Evolutionary conservation across 2,797 vertebrate genomes (phyloP).

Genomic region (Phalloptychus januarius): DNA sequence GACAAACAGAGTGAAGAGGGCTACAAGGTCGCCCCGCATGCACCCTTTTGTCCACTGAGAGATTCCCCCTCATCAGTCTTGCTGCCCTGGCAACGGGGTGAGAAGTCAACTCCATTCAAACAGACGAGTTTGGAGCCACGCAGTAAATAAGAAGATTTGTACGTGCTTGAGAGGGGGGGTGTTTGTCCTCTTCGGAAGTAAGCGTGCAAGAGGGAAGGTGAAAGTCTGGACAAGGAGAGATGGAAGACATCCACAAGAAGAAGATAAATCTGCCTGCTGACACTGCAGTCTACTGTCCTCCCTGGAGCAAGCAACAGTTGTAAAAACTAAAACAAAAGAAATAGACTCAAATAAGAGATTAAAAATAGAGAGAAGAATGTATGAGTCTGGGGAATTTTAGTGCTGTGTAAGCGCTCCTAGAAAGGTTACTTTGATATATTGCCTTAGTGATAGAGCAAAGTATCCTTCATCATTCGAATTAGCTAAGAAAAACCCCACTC

Average conservation of each 20-base stretch:
- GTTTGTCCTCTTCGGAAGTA: slow-evolving; percentile 46
- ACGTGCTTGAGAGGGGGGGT: slow-evolving; percentile 25
- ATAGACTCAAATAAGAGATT: slow-evolving; percentile 35
- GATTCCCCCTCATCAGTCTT: slow-evolving; percentile 61
- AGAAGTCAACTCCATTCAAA: slow-evolving; percentile 73
- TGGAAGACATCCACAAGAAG: slow-evolving; percentile 31
- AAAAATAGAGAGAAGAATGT: slow-evolving; percentile 53
- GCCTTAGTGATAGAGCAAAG: slow-evolving; percentile 48
- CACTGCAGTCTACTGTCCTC: slow-evolving; percentile 33
- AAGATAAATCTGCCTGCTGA: slow-evolving; percentile 58
- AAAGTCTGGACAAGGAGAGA: slow-evolving; percentile 49
- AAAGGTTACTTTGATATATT: slow-evolving; percentile 56
- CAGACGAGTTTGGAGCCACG: slow-evolving; percentile 42
- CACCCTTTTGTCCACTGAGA: slow-evolving; percentile 66
- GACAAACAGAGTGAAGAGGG: slow-evolving; percentile 78
- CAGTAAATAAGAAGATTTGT: slow-evolving; percentile 35
- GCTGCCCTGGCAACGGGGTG: slow-evolving; percentile 71
- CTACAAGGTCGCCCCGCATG: slow-evolving; percentile 67
- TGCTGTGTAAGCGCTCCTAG: slow-evolving; percentile 56
- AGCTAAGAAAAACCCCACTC: slow-evolving; percentile 44
- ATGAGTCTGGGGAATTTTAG: slow-evolving; percentile 44
- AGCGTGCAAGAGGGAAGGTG: slow-evolving; percentile 36
- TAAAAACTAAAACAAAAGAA: slow-evolving; percentile 31
- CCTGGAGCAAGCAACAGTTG: slow-evolving; percentile 10
- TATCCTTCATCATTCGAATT: slow-evolving; percentile 53